Percentiles rank a stretch among this genome's conserved stretches.
Conservation (phyloP, 1,140 invertebrate genomes). For the Cydia amplana region DNA sequence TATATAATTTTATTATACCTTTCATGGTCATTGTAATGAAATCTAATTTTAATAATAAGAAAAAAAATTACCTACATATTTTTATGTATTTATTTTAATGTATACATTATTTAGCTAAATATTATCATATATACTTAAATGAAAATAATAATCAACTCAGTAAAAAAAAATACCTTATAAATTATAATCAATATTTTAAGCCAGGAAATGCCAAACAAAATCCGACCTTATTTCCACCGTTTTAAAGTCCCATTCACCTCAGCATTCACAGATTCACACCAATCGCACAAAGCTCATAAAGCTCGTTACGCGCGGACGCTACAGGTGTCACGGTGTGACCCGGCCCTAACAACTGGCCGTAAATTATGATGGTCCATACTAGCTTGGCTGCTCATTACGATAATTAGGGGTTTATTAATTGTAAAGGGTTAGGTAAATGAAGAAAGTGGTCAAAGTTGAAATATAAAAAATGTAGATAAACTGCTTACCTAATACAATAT, state of each 20-base stretch:
- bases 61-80: no score
- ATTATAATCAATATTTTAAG: conserved; percentile 24
- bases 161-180: no score
- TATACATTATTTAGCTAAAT: no score
- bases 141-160: conserved; percentile 27
- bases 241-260: not conserved
- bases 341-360: conserved; percentile 50
- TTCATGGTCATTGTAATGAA: not conserved
- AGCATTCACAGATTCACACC: no score
- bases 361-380: conserved; percentile 41
- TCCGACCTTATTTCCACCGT: not conserved
- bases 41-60: not conserved
- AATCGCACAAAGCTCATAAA: not conserved
- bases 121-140: not conserved
- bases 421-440: not conserved
- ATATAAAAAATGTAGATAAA: not conserved
- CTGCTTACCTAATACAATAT: not conserved
- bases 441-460: not conserved
- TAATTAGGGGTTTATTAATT: not conserved
- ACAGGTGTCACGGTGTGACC: conserved; percentile 51
- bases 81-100: no score
- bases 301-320: conserved; percentile 43
- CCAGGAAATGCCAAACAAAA: not conserved
- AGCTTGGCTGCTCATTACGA: conserved; percentile 7
- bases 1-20: not conserved